Percentiles rank a stretch among this genome's conserved stretches.
Conservation (phyloP, 2,888 invertebrate genomes). For the Neoscelio sp. region DNA sequence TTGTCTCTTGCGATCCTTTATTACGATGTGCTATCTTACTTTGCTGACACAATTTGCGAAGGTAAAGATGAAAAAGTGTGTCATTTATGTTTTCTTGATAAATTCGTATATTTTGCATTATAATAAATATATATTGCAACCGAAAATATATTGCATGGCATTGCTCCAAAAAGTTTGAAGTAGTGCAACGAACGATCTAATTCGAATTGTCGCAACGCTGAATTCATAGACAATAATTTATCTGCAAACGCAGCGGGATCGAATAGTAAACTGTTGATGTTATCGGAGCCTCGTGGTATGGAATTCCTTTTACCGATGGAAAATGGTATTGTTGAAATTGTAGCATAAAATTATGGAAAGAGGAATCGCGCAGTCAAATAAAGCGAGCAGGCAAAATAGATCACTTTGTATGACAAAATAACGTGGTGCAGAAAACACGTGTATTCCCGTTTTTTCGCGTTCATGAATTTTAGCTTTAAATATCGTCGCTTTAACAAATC, state of each 20-base stretch:
- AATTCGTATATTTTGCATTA: constrained; percentile 27
- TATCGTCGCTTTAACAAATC: too few relatives aligned
- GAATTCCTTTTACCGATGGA: constrained; percentile 27
- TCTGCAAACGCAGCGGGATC: constrained; percentile 39
- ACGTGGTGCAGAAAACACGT: too few relatives aligned
- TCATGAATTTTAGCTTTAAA: too few relatives aligned
- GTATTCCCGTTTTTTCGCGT: too few relatives aligned
- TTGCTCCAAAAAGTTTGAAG: constrained; percentile 46
- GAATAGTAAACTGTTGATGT: constrained; percentile 51
- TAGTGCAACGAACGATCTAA: constrained; percentile 54
- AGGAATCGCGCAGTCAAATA: too few relatives aligned
- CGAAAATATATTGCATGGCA: constrained; percentile 40
- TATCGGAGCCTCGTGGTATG: constrained; percentile 31
- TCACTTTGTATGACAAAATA: too few relatives aligned
- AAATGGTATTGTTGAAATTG: constrained; percentile 16
- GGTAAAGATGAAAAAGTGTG: too few relatives aligned
- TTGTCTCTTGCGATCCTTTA: too few relatives aligned
- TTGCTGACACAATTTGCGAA: too few relatives aligned
- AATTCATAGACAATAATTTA: constrained; percentile 60
- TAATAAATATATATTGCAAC: constrained; percentile 28
- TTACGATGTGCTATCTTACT: too few relatives aligned
- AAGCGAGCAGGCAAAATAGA: too few relatives aligned
- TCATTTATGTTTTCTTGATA: neutral
- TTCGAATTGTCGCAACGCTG: constrained; percentile 50
- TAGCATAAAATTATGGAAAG: constrained; percentile 28